Base-by-base conservation (phyloP, 2,797 vertebrate genomes). In the Sebastes baramenuke region DNA sequence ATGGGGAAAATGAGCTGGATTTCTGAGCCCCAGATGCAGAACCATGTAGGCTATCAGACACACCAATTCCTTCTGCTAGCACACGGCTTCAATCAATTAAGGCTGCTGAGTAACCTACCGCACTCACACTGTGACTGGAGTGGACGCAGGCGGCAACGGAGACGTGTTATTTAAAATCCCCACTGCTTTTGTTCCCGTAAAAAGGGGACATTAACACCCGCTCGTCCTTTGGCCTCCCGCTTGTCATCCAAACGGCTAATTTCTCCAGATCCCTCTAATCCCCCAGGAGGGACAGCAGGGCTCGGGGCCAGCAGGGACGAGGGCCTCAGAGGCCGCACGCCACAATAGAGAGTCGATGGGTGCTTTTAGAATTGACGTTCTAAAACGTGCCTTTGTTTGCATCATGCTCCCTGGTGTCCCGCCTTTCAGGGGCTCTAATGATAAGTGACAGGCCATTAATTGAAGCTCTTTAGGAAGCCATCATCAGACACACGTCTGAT, bases 81-180 rank as follows among this genome's bases (percentile, higher is more conserved):
- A 93, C 94, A 94, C 93, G 94, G 95, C 96, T 96, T 97, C 97
- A 97, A 97, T 98, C 97, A 98, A 97, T 98, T 98, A 97, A 96
- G 96, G 94, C 94, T 89, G 95, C 95, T 96, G 96, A 96, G 96
- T 95, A 96, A 95, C 96, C 96, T 95, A 95, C 96, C 96, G 65
- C 82, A 80, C 81, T 83, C 81, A 87, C 83, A 74, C 75, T 14
- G 70, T 30, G 76, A 69, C 46, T 80, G 75, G 66, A 91, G 95
- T 96, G 97, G 96, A 96, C 97, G 86, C 97, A 97, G 97, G 96
- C 95, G 95, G 97, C 96, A 95, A 94, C 95, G 95, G 95, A 96
- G 97, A 96, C 95, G 95, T 98, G 97, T 98, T 97, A 99, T 99
- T 98, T 97, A 96, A 96, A 96, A 96, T 95, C 92, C 96, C 95